Evolutionary conservation across 2,888 invertebrate genomes (phyloP).

Genomic region (Sesia apiformis): DNA sequence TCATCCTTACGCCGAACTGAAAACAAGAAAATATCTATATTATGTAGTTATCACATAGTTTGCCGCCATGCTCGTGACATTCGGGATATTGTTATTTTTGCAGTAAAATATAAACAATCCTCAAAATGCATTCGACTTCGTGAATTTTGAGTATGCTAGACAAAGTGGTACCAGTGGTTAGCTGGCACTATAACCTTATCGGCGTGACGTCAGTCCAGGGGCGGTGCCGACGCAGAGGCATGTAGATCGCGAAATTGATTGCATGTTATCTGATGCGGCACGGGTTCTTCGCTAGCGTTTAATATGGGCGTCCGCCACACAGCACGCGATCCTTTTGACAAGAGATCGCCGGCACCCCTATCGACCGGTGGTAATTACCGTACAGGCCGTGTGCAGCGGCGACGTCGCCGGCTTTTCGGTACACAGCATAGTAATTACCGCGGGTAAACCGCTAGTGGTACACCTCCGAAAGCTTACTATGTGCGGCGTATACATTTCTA

Average conservation of each 20-base stretch:
- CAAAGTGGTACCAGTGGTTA: conserved; percentile 56
- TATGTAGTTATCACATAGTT: neutral
- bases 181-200: conserved; percentile 64
- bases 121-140: conserved; percentile 19
- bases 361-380: conserved; percentile 60
- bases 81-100: no score
- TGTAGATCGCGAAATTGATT: conserved; percentile 74
- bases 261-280: conserved; percentile 72
- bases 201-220: conserved; percentile 66
- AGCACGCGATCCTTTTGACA: conserved; percentile 70
- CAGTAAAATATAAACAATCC: no score
- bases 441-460: neutral
- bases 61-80: neutral
- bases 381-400: conserved; percentile 55
- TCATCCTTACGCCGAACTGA: conserved; percentile 7
- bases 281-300: conserved; percentile 71
- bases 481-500: no score
- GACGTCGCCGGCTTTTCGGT: conserved; percentile 51
- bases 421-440: conserved; percentile 5
- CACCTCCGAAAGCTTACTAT: no score
- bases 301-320: conserved; percentile 62
- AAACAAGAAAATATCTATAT: no score
- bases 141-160: conserved; percentile 28
- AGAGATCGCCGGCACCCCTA: conserved; percentile 56
- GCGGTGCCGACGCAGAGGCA: conserved; percentile 67